Evolutionary conservation across 2,888 invertebrate species (phyloP).

Genomic region (Volucella zonaria): DNA sequence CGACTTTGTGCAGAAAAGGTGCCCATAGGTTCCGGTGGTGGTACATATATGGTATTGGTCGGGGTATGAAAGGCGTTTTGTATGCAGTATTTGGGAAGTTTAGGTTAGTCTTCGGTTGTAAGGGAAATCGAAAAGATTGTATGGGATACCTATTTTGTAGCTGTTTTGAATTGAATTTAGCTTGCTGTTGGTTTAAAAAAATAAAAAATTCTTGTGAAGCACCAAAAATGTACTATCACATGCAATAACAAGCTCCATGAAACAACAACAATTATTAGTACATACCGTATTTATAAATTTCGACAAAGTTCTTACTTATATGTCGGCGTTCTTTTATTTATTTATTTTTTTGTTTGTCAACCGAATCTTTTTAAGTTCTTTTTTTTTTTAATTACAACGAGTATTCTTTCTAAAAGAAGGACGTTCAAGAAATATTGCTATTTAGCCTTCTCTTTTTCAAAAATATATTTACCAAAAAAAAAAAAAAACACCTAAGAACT

Average conservation of each 20-base stretch:
- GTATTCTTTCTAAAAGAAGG: slow-evolving; percentile 65
- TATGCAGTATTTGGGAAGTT: too few relatives aligned
- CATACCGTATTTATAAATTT: slow-evolving; percentile 15
- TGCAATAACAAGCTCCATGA: slow-evolving; percentile 47
- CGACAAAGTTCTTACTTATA: slow-evolving; percentile 4
- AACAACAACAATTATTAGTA: slow-evolving; percentile 25
- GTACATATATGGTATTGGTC: too few relatives aligned
- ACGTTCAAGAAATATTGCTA: slow-evolving; percentile 15
- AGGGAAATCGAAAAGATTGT: too few relatives aligned
- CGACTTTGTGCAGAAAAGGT: too few relatives aligned
- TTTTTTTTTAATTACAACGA: slow-evolving; percentile 33
- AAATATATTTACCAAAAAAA: too few relatives aligned
- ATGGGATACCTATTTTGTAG: too few relatives aligned
- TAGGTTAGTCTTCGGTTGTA: too few relatives aligned
- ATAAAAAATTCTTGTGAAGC: slow-evolving; percentile 33
- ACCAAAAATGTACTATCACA: slow-evolving; percentile 50
- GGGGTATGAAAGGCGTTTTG: too few relatives aligned
- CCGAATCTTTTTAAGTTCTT: slow-evolving; percentile 12
- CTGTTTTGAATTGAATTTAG: too few relatives aligned
- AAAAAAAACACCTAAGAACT: slow-evolving; percentile 38
- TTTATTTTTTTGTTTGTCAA: slow-evolving; percentile 18
- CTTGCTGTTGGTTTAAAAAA: slow-evolving; percentile 46
- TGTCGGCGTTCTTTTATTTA: not conserved
- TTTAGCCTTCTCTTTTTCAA: too few relatives aligned
- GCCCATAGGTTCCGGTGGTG: too few relatives aligned